These are phyloP conservation scores for Cynopterus sphinx DNA, from an alignment of 2,797 vertebrate genomes.

Conservation along the genomic window DNA sequence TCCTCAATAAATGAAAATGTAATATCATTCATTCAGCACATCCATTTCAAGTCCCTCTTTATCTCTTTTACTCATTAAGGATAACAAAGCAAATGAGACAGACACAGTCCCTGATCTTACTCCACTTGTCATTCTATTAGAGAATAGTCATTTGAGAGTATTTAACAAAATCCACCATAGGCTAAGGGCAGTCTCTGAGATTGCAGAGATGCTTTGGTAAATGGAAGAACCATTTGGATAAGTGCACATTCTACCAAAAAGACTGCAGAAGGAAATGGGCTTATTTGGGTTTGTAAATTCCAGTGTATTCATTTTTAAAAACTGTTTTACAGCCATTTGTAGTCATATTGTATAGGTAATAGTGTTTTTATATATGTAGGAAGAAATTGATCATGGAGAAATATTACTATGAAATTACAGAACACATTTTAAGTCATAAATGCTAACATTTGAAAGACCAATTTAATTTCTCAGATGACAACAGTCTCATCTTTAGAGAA, in stretches of 20 bases:
- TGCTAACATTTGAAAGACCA: background rate
- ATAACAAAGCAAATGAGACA: background rate
- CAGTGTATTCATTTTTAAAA: background rate
- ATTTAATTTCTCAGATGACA: background rate
- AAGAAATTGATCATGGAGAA: conserved; percentile 20
- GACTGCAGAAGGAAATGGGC: background rate
- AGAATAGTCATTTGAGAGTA: background rate
- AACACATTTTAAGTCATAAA: background rate
- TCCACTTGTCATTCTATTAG: background rate
- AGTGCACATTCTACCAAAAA: background rate
- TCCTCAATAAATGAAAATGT: background rate
- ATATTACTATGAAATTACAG: background rate
- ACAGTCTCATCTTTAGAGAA: background rate
- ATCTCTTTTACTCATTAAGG: background rate
- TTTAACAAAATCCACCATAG: background rate
- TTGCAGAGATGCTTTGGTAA: background rate
- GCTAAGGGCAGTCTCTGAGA: background rate
- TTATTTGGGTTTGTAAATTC: background rate
- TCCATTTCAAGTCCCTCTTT: background rate
- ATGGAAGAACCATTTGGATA: background rate
- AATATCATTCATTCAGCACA: background rate
- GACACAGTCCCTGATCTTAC: background rate
- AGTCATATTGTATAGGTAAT: background rate
- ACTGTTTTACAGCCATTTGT: background rate
- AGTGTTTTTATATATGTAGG: background rate